Conservation (phyloP, 2,113 vertebrate species). For the Orientallactaga bullata region DNA sequence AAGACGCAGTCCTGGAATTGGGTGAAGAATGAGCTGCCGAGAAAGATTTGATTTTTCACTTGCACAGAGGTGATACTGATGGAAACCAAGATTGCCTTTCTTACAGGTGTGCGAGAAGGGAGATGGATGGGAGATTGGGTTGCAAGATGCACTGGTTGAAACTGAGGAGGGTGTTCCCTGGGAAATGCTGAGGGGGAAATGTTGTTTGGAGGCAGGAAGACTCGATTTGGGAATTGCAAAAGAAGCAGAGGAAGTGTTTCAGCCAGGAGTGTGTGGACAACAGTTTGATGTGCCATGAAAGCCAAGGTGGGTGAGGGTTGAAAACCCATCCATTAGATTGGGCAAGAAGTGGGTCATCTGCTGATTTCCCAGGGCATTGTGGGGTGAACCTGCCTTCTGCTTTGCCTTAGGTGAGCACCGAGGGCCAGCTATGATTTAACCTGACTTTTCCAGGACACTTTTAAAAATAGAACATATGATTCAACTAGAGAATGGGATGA, state of each 20-base stretch:
- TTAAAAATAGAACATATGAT: slow-evolving; percentile 23
- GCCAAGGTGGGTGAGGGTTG: not conserved
- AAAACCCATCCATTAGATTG: not conserved
- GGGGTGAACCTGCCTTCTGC: not conserved
- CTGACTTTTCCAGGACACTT: slow-evolving; percentile 46
- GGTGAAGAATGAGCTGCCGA: slow-evolving; percentile 72
- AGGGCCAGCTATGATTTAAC: not conserved
- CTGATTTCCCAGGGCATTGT: not conserved
- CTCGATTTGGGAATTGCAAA: not conserved
- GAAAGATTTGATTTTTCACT: slow-evolving; percentile 72
- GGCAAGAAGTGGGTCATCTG: not conserved
- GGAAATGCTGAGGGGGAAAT: not conserved
- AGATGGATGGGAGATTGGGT: not conserved
- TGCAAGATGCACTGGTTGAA: not conserved
- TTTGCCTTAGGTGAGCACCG: not conserved
- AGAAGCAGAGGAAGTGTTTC: not conserved
- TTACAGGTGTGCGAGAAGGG: not conserved
- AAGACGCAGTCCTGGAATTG: slow-evolving; percentile 4
- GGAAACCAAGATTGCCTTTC: slow-evolving; percentile 24
- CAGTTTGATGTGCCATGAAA: not conserved
- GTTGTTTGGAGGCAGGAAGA: not conserved
- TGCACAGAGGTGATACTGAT: slow-evolving; percentile 37
- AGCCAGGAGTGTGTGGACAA: not conserved
- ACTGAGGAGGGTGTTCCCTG: not conserved
- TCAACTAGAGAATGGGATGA: not conserved